Conservation (phyloP, 2,888 invertebrate species). For the Erebia ligea region DNA sequence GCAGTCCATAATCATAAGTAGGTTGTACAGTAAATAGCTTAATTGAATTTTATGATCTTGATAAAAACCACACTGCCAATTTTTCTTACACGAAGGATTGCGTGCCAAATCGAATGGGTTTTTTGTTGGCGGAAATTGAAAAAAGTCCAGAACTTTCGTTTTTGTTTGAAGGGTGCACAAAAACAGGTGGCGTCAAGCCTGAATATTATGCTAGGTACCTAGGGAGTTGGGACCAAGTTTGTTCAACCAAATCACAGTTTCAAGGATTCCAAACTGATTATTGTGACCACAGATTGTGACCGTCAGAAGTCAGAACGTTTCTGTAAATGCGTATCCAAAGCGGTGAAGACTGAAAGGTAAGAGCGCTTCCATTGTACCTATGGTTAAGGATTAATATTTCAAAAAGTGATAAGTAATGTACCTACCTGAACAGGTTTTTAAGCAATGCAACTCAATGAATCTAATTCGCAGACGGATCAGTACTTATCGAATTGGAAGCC, state of each 20-base stretch:
- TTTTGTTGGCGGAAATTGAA: background rate
- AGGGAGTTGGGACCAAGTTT: no score
- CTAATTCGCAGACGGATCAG: constrained; percentile 10
- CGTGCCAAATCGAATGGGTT: background rate
- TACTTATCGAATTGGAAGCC: constrained; percentile 25
- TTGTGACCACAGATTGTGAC: background rate
- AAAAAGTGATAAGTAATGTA: background rate
- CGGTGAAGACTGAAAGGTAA: background rate
- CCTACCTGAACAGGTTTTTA: background rate
- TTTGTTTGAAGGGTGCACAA: constrained; percentile 1
- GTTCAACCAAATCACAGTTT: background rate
- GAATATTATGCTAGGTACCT: no score
- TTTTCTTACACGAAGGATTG: background rate
- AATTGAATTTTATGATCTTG: no score
- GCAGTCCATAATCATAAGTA: background rate
- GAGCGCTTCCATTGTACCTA: background rate
- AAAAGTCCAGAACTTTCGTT: background rate
- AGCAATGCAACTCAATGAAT: constrained; percentile 5
- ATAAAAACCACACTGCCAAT: background rate
- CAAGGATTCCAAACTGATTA: background rate
- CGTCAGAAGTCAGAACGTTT: background rate
- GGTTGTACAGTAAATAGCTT: background rate
- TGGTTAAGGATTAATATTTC: no score
- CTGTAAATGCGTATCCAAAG: background rate
- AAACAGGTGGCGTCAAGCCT: constrained; percentile 3